Conservation (phyloP, 2,113 vertebrate genomes). For the Spizaetus ornatus region DNA sequence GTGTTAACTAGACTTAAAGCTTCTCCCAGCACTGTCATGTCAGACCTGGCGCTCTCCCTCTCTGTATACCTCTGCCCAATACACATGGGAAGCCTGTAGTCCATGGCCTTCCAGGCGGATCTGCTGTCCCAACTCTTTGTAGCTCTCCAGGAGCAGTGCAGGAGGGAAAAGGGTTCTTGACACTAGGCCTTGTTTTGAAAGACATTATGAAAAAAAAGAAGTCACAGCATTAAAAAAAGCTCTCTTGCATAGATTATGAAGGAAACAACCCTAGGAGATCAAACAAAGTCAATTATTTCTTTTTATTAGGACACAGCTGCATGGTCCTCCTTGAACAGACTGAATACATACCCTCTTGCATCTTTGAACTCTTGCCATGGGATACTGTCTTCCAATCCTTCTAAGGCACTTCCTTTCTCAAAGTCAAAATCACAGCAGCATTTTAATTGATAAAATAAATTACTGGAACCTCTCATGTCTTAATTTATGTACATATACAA, state of each 20-base stretch:
- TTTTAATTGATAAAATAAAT: background rate
- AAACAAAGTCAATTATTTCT: background rate
- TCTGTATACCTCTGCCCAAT: background rate
- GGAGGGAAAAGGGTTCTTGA: background rate
- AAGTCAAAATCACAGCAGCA: background rate
- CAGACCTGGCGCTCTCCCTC: background rate
- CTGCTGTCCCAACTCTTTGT: background rate
- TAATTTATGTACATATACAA: background rate
- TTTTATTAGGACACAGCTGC: background rate
- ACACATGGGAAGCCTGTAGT: accelerated
- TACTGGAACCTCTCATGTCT: background rate
- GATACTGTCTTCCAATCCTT: background rate
- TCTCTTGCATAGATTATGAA: background rate
- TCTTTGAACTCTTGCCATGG: constrained; percentile 1
- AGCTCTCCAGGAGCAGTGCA: background rate
- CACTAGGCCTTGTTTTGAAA: background rate
- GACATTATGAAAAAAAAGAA: background rate
- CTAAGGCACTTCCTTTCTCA: background rate
- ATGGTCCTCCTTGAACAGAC: background rate
- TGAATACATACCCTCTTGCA: background rate
- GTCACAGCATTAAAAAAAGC: background rate
- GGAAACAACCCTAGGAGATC: background rate
- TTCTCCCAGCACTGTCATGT: background rate
- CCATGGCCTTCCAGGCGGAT: background rate
- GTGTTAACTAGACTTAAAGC: background rate